phyloP scores from a whole-genome alignment of 2,113 vertebrate species.

The Silurus glanis region DNA sequence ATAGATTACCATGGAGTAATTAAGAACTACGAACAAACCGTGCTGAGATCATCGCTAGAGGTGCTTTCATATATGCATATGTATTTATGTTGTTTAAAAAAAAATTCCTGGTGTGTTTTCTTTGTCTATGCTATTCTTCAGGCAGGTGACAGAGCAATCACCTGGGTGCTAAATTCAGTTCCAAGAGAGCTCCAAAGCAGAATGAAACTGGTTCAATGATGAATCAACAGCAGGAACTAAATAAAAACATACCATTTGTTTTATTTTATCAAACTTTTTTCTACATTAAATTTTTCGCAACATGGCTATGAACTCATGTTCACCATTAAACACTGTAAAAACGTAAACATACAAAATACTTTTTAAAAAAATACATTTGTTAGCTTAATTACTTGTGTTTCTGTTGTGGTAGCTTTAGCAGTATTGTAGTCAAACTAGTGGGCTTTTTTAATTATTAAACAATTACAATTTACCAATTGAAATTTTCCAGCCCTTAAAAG shows the following conservation, averaged over 20 bases:
- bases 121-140: neutral
- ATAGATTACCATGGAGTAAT: neutral
- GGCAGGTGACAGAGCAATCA: neutral
- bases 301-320: too few relatives aligned
- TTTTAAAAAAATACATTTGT: too few relatives aligned
- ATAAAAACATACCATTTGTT: neutral
- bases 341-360: too few relatives aligned
- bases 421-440: too few relatives aligned
- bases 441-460: too few relatives aligned
- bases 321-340: too few relatives aligned
- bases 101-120: neutral
- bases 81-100: neutral
- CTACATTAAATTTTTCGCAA: too few relatives aligned
- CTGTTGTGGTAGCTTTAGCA: too few relatives aligned
- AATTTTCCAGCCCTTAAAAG: too few relatives aligned
- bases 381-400: too few relatives aligned
- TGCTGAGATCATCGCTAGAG: neutral
- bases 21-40: neutral
- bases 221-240: neutral
- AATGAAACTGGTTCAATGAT: neutral
- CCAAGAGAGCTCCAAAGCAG: neutral
- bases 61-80: neutral
- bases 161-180: neutral
- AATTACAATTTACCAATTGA: too few relatives aligned
- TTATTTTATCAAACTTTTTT: too few relatives aligned